Conservation (phyloP, 2,888 invertebrate species). For the Emesis furor region DNA sequence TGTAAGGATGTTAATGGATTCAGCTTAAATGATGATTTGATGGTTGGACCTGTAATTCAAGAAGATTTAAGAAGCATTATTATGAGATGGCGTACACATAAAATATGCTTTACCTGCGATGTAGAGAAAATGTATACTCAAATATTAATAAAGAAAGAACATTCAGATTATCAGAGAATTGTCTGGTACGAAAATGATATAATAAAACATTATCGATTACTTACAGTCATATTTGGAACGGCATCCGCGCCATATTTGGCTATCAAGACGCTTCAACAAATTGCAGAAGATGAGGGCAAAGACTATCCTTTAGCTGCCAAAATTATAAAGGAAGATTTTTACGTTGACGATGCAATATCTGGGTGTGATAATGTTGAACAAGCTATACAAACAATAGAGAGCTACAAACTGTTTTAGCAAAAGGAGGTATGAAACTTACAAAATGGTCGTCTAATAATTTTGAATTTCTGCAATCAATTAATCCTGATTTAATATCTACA, state of each 20-base stretch:
- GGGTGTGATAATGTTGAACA: background rate
- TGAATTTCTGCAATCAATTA: background rate
- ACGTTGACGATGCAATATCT: background rate
- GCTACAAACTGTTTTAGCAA: background rate
- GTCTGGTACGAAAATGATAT: background rate
- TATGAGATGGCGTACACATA: background rate
- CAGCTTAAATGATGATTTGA: background rate
- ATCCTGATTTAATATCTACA: background rate
- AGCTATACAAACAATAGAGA: slow-evolving; percentile 2
- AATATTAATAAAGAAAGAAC: background rate
- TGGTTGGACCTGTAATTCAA: background rate
- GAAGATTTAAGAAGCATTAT: background rate
- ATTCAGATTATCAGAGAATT: background rate
- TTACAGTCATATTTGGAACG: background rate
- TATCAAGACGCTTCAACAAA: background rate
- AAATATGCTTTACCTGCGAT: background rate
- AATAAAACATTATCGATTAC: background rate
- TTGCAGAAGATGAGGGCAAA: background rate
- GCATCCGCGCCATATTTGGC: background rate
- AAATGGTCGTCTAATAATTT: background rate
- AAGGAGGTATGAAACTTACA: background rate
- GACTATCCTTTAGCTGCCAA: background rate
- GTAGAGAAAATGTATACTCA: background rate
- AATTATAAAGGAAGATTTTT: background rate
- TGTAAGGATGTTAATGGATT: background rate